Conservation (phyloP, 2,888 invertebrate genomes). For the Bellardia pandia region DNA sequence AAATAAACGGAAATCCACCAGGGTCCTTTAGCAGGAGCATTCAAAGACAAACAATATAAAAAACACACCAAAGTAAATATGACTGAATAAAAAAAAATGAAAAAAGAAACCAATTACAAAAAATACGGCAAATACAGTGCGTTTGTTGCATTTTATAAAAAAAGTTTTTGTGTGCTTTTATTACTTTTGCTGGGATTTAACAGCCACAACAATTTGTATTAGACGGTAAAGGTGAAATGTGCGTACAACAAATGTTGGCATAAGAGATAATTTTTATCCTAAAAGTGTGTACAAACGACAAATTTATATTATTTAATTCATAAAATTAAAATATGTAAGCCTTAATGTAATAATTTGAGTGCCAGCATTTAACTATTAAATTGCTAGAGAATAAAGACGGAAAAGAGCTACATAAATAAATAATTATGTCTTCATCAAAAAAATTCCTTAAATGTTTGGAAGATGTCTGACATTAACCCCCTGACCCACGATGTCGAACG, state of each 20-base stretch:
- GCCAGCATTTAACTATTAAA: no score
- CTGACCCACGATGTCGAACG: no score
- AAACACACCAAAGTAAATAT: constrained; percentile 11
- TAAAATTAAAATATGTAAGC: no score
- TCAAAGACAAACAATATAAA: not conserved
- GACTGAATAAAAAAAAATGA: constrained; percentile 30
- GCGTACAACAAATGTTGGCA: not conserved
- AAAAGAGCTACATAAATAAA: no score
- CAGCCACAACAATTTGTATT: not conserved
- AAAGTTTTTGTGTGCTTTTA: not conserved
- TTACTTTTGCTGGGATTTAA: constrained; percentile 2
- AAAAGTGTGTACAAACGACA: not conserved
- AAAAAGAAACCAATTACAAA: not conserved
- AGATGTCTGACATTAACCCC: no score
- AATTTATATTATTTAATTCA: no score
- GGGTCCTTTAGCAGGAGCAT: constrained; percentile 14
- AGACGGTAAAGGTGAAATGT: not conserved
- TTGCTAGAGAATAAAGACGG: no score
- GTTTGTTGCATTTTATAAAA: not conserved
- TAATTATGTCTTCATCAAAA: no score
- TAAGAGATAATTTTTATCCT: not conserved
- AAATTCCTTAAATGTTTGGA: no score
- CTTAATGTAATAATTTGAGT: no score
- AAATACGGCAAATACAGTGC: constrained; percentile 18
- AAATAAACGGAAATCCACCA: constrained; percentile 50